Evolutionary conservation across 2,888 invertebrate genomes (phyloP).

Genomic region (Noctua janthina): DNA sequence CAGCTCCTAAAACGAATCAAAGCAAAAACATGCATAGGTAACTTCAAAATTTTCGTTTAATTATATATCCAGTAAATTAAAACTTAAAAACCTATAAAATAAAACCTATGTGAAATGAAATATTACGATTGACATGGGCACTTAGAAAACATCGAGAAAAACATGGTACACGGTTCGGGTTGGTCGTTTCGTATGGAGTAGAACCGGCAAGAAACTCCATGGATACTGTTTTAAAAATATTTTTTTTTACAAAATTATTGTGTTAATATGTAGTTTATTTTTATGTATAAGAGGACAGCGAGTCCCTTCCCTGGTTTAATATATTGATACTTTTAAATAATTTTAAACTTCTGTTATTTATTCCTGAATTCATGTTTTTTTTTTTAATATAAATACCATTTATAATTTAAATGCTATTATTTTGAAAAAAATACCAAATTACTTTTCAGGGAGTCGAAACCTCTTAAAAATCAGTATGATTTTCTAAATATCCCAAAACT

Average conservation of each 20-base stretch:
- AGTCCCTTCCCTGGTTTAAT: neutral
- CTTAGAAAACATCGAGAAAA: neutral
- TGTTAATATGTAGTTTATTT: too few relatives aligned
- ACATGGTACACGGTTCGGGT: neutral
- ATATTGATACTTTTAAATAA: neutral
- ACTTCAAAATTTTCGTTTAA: neutral
- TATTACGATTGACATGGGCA: too few relatives aligned
- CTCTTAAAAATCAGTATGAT: constrained; percentile 38
- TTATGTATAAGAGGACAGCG: neutral
- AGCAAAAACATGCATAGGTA: neutral
- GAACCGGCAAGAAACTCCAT: neutral
- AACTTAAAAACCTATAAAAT: neutral
- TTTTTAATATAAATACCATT: neutral
- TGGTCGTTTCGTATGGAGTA: neutral
- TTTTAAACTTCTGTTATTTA: neutral
- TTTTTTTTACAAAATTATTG: neutral
- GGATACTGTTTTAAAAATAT: neutral
- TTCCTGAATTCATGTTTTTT: neutral
- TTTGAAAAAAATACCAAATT: neutral
- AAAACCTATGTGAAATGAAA: too few relatives aligned
- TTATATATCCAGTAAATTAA: neutral
- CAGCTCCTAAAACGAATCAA: neutral
- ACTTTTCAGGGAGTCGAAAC: constrained; percentile 29
- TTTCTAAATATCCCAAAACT: constrained; percentile 38
- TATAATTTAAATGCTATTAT: neutral